Conservation (phyloP, 2,888 invertebrate genomes). For the Molanna angustata region DNA sequence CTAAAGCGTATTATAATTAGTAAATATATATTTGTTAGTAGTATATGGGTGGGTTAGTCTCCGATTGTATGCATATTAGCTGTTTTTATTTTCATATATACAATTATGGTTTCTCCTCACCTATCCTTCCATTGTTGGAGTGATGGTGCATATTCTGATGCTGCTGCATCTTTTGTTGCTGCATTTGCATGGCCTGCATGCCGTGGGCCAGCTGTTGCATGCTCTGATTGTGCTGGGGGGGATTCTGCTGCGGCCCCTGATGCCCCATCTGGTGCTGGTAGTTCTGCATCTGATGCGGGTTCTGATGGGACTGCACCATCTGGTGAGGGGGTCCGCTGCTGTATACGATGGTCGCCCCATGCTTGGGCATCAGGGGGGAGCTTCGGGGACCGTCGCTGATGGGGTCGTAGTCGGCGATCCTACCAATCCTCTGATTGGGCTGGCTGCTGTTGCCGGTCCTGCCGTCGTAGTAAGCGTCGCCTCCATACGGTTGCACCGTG, state of each 20-base stretch:
- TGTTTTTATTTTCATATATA: too few relatives aligned
- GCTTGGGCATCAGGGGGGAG: slow-evolving; percentile 70
- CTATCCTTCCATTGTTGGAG: slow-evolving; percentile 31
- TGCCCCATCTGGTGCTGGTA: slow-evolving; percentile 39
- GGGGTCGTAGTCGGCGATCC: slow-evolving; percentile 81
- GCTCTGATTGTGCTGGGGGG: slow-evolving; percentile 37
- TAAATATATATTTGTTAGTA: too few relatives aligned
- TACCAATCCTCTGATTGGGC: slow-evolving; percentile 56
- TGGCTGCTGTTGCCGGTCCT: neutral
- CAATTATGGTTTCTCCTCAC: too few relatives aligned
- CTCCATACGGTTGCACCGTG: slow-evolving; percentile 17
- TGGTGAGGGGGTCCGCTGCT: slow-evolving; percentile 49
- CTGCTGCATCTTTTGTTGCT: slow-evolving; percentile 4
- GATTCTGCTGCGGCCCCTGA: slow-evolving; percentile 37
- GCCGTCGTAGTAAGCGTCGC: slow-evolving; percentile 11
- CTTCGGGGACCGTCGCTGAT: slow-evolving; percentile 67
- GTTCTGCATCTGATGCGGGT: slow-evolving; percentile 32
- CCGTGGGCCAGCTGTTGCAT: slow-evolving; percentile 37
- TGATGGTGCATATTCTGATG: slow-evolving; percentile 21
- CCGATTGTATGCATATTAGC: too few relatives aligned
- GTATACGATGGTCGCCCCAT: slow-evolving; percentile 82
- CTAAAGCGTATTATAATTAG: too few relatives aligned
- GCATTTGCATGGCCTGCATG: slow-evolving; percentile 3
- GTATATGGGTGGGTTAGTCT: too few relatives aligned
- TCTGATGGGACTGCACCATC: slow-evolving; percentile 38